Evolutionary conservation across 2,888 invertebrate genomes (phyloP).

Genomic region (Ecliptopera silaceata): DNA sequence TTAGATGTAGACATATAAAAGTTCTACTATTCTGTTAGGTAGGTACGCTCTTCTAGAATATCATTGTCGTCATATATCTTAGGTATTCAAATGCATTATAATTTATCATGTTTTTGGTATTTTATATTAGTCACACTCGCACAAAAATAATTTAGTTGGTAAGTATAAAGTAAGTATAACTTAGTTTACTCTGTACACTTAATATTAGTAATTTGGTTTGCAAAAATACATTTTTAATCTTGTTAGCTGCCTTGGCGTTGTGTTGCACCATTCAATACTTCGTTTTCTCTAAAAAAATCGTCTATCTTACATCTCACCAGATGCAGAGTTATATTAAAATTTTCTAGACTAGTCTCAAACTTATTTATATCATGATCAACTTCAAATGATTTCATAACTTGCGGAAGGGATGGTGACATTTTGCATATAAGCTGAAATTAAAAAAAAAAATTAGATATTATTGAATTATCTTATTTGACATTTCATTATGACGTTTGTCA

Average conservation of each 20-base stretch:
- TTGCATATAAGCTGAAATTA: constrained; percentile 84
- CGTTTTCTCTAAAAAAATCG: constrained; percentile 82
- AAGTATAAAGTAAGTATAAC: neutral
- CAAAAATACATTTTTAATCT: neutral
- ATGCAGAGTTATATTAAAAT: constrained; percentile 81
- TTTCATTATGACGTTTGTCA: too few species aligned
- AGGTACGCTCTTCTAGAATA: neutral
- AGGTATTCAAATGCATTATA: constrained; percentile 23
- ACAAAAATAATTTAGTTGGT: constrained; percentile 10
- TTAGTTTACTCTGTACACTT: constrained; percentile 15
- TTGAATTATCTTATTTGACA: too few species aligned
- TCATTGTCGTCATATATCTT: constrained; percentile 12
- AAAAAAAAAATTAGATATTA: too few species aligned
- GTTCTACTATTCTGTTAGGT: neutral
- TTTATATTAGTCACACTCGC: constrained; percentile 11
- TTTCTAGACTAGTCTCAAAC: constrained; percentile 64
- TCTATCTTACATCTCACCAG: constrained; percentile 83
- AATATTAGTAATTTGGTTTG: constrained; percentile 9
- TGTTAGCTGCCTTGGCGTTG: constrained; percentile 17
- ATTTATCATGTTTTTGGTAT: constrained; percentile 21
- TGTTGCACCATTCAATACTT: constrained; percentile 55
- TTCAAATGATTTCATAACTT: constrained; percentile 77
- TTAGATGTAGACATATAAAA: too few species aligned
- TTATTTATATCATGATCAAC: constrained; percentile 61
- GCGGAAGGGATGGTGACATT: constrained; percentile 84